These are phyloP conservation scores for Vespertilio murinus DNA, from an alignment of 2,797 vertebrate genomes.

Conservation along the genomic window DNA sequence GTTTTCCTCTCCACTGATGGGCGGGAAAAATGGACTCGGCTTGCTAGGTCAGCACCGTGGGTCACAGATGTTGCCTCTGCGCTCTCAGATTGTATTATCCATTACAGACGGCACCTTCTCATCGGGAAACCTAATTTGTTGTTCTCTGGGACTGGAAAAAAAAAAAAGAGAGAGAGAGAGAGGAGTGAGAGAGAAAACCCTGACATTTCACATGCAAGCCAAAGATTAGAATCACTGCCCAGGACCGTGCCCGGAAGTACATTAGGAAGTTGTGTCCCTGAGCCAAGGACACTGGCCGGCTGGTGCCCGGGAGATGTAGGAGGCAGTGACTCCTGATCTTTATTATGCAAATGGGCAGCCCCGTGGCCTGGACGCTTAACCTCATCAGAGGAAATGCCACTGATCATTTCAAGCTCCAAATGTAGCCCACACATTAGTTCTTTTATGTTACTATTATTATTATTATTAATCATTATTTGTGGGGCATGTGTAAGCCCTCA, in stretches of 20 bases:
- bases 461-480: slow-evolving; percentile 64
- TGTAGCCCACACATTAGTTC: neutral
- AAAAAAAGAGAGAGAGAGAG: neutral
- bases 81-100: slow-evolving; percentile 82
- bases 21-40: slow-evolving; percentile 75
- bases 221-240: slow-evolving; percentile 79
- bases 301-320: neutral
- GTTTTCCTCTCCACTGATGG: slow-evolving; percentile 80
- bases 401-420: slow-evolving; percentile 51
- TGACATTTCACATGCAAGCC: slow-evolving; percentile 79
- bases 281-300: slow-evolving; percentile 62
- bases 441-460: slow-evolving; percentile 60
- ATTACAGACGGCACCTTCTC: slow-evolving; percentile 82
- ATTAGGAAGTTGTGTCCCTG: slow-evolving; percentile 70
- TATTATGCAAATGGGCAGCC: slow-evolving; percentile 70
- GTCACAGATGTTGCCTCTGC: slow-evolving; percentile 79
- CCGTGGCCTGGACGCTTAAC: slow-evolving; percentile 63
- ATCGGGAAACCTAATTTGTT: slow-evolving; percentile 84
- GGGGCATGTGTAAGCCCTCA: slow-evolving; percentile 40
- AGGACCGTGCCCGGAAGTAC: slow-evolving; percentile 3
- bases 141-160: slow-evolving; percentile 45
- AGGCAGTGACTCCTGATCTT: slow-evolving; percentile 70
- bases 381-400: slow-evolving; percentile 59
- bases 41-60: slow-evolving; percentile 75
- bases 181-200: too few relatives aligned